Base-by-base conservation (phyloP, 2,888 invertebrate species). In the Acleris sparsana region DNA sequence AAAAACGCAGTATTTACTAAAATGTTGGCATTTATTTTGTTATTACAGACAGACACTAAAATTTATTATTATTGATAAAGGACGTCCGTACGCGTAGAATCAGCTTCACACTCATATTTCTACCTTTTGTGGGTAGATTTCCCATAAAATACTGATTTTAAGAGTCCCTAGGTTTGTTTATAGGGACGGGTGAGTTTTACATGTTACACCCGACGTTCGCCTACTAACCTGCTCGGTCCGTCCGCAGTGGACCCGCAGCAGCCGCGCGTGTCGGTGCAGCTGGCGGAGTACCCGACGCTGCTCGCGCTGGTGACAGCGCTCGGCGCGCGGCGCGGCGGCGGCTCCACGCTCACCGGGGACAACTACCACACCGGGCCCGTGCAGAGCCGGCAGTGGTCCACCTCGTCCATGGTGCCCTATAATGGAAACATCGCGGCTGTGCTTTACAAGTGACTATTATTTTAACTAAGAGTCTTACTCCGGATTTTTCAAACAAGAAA, bases 351-450 rank as follows among this genome's bases (percentile, higher is more conserved):
- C 16, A 94, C 93, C 0, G 95, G 95, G 0, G 94, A 94, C 72
- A 96, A 96, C 84, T 96, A 94, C 80, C 90, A 93, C 71, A 82
- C 87, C 0, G 78, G 78, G 9, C 29, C 71, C 0, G 78, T 93
- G 71, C 84, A 87, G 48, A 84, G 88, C 6, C 92, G 97, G 57
- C 89, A 93, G 58, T 97, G 97, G 96, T 89, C 93, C 64, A 94
- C 95, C 0, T 96, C 97, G 0, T 80, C 89, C 7, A 92, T 97
- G 70, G 89, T 94, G 65, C 95, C 97, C 0, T 97, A 96, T 78
- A 95, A 95, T 9, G 94, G 94, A 1, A 97, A 97, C 84, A 80
- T 97, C 9, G 95, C 94, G 22, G 96, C 96, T 43, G 94, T 96
- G 0, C 93, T 97, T 68, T 96, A 96, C 86, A 94, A 95, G 95